Evolutionary conservation across 2,113 vertebrate species (phyloP), one percentile per base, ranked within the genome.

Genomic region (Hucho hucho): DNA sequence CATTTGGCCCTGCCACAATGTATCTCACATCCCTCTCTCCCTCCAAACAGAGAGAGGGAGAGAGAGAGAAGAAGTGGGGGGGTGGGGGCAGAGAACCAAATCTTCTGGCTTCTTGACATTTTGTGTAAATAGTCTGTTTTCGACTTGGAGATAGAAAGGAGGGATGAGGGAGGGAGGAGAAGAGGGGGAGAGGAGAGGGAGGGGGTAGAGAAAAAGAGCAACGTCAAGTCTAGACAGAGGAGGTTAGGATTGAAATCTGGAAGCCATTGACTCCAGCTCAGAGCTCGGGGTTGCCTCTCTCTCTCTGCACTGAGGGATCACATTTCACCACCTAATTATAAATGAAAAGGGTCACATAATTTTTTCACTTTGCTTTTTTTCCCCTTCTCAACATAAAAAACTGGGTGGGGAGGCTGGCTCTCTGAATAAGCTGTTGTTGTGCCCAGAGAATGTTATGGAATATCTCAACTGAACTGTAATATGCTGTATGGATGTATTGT

Each of bases 161-260:
- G 11, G 70, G 37, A 43, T 43, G 37, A 43, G 9, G 9, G 37
- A 43, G 37, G 37, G 56, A 26, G 70, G 20, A n/a, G 9, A 43
- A 43, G 37, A 43, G 37, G 28, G 46, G 59, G 47, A 53, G 46
- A 32, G 18, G 32, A 43, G 63, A 7, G 37, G 37, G 7, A 11
- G 37, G 37, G 37, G 37, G 37, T 43, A 43, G 37, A 43, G 37
- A 92, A 76, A 80, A 81, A 87, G 83, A 94, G 94, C 93, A 96
- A 94, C 92, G 93, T 94, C 89, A 92, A 95, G 95, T 95, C 95
- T 95, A 96, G 95, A 96, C 95, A 95, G 93, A 89, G 86, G 88
- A 94, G 94, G 94, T 94, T 94, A 93, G 49, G 91, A 90, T 93
- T 93, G 94, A 94, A 94, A 94, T 95, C 94, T 95, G 94, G 94